These are phyloP conservation scores for Panulirus ornatus DNA, from an alignment of 1,140 invertebrate genomes.

Conservation along the genomic window DNA sequence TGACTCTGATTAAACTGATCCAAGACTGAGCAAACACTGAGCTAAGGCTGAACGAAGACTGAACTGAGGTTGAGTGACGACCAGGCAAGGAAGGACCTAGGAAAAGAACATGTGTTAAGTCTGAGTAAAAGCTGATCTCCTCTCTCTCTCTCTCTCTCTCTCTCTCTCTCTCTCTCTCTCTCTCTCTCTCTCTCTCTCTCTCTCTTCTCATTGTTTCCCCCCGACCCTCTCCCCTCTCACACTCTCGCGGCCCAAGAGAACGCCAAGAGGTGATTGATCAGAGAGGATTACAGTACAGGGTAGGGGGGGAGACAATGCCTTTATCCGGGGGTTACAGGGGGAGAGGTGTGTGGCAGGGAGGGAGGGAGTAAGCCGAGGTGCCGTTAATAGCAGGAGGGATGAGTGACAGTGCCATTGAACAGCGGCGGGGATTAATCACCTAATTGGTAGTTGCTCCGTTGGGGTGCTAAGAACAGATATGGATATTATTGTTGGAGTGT, in stretches of 20 bases:
- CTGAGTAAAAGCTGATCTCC: no score
- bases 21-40: no score
- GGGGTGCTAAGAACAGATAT: no score
- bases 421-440: constrained; percentile 11
- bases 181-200: constrained; percentile 47
- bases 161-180: background rate
- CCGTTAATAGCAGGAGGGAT: no score
- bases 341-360: background rate
- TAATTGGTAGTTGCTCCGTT: background rate
- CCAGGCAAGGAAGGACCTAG: no score
- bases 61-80: no score
- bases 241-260: background rate
- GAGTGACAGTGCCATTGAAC: background rate
- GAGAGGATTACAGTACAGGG: constrained; percentile 35
- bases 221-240: constrained; percentile 33
- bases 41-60: no score
- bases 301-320: constrained; percentile 27
- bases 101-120: no score
- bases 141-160: no score
- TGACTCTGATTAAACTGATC: no score
- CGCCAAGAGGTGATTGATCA: constrained; percentile 45
- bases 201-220: constrained; percentile 12
- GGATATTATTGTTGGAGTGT: constrained; percentile 14
- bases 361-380: no score
- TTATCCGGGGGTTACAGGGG: background rate